phyloP scores from a whole-genome alignment of 2,888 invertebrate genomes.

The Autographa gamma region DNA sequence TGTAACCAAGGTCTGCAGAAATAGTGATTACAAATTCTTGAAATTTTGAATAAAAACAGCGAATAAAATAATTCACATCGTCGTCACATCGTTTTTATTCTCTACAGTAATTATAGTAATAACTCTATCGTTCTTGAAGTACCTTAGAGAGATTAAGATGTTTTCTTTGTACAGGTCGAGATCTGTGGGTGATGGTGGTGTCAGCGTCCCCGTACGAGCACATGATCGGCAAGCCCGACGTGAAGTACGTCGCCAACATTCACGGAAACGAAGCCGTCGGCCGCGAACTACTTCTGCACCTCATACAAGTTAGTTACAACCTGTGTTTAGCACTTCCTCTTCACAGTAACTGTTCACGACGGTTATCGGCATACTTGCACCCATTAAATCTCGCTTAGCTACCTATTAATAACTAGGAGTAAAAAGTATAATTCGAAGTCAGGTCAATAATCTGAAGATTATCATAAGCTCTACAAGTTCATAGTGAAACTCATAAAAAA shows the following conservation, averaged over 20 bases:
- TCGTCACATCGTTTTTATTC: too few relatives aligned
- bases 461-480: too few relatives aligned
- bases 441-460: too few relatives aligned
- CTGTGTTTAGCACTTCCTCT: slow-evolving; percentile 43
- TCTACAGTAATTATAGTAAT: too few relatives aligned
- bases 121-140: not conserved
- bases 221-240: slow-evolving; percentile 98
- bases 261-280: slow-evolving; percentile 99
- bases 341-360: slow-evolving; percentile 15
- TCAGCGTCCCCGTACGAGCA: slow-evolving; percentile 97
- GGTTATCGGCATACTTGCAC: slow-evolving; percentile 13
- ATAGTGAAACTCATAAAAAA: too few relatives aligned
- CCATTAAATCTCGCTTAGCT: not conserved
- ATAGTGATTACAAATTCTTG: not conserved
- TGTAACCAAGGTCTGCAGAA: not conserved
- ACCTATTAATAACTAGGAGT: too few relatives aligned
- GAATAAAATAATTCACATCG: too few relatives aligned
- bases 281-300: slow-evolving; percentile 96
- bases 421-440: too few relatives aligned
- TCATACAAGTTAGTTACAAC: slow-evolving; percentile 92
- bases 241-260: slow-evolving; percentile 99
- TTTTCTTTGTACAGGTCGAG: slow-evolving; percentile 90
- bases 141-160: not conserved
- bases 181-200: slow-evolving; percentile 98
- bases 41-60: too few relatives aligned